phyloP scores from a whole-genome alignment of 2,888 invertebrate species.

The Bruchidius siliquastri region DNA sequence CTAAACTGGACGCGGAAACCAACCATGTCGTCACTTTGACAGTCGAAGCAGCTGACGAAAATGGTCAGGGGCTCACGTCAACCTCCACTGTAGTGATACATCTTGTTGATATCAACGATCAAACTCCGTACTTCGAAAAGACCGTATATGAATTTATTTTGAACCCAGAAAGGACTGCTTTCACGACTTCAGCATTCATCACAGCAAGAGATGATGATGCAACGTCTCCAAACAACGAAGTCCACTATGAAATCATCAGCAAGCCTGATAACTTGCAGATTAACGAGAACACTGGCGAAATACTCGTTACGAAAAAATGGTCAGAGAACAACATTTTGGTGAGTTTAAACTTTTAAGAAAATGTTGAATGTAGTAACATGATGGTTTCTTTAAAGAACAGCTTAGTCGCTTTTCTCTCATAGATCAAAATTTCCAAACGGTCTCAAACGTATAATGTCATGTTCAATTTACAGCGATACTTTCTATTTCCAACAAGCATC shows the following conservation, averaged over 20 bases:
- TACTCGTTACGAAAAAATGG: slow-evolving; percentile 56
- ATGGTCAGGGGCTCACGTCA: slow-evolving; percentile 73
- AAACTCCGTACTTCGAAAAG: slow-evolving; percentile 73
- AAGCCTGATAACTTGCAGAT: slow-evolving; percentile 66
- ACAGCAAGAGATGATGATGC: slow-evolving; percentile 82
- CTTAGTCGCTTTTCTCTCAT: too few species aligned
- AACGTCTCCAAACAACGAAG: slow-evolving; percentile 77
- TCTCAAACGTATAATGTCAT: too few species aligned
- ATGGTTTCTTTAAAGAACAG: too few species aligned
- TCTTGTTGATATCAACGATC: slow-evolving; percentile 56
- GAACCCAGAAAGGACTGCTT: slow-evolving; percentile 66
- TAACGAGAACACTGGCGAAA: slow-evolving; percentile 71
- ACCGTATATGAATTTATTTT: slow-evolving; percentile 76
- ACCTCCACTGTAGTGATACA: slow-evolving; percentile 70
- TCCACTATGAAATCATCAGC: slow-evolving; percentile 78
- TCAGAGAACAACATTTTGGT: slow-evolving; percentile 50
- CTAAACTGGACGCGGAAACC: slow-evolving; percentile 78
- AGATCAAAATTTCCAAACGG: too few species aligned
- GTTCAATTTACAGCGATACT: too few species aligned
- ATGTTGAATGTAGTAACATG: too few species aligned
- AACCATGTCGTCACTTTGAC: slow-evolving; percentile 72
- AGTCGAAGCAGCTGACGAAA: slow-evolving; percentile 84
- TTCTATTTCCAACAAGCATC: too few species aligned
- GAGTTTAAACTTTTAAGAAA: too few species aligned
- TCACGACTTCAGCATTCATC: slow-evolving; percentile 65